Evolutionary conservation across 2,113 vertebrate species (phyloP), one percentile per base, ranked within the genome.

Genomic region (Perognathus longimembris): DNA sequence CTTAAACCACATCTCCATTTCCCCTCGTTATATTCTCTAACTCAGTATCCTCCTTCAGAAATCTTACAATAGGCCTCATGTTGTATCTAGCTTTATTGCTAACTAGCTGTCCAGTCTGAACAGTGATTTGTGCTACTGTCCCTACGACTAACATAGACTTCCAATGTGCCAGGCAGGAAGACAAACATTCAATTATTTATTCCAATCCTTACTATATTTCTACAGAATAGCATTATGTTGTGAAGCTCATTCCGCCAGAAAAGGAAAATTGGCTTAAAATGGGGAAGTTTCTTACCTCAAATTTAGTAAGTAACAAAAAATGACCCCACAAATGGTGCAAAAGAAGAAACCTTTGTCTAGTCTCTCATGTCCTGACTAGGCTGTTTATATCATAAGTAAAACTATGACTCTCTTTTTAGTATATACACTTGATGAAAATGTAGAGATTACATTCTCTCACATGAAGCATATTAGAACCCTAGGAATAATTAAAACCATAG

Each of bases 401-500:
- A n/a, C n/a, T 80, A 32, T 66, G 21, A 74, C 75, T 74, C 21
- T 82, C 36, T 82, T 40, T 90, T 78, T 59, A 81, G 22, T 75
- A 82, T 74, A 61, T 59, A 20, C 26, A 45, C 26, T 59, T 88
- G 57, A 78, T 66, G 64, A 81, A 50, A 71, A 69, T 7, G 3
- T 20, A 22, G 66, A 70, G 79, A 38, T 32, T 50, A 6, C 38
- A 7, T 54, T 45, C 40, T 21, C 69, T 94, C 22, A 88, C n/a
- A 21, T 34, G 38, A 79, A 38, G 1, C 73, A 34, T 70, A 15
- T 28, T 50, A 83, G 94, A 90, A 88, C 42, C 12, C 69, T 64
- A 89, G 22, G 21, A 85, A 86, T 63, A 86, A 86, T 42, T 85
- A 75, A 75, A 89, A 75, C 8, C 74, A 15, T 42, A 93, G 14